phyloP scores from a whole-genome alignment of 1,140 invertebrate genomes.

The Lucilia sericata region DNA sequence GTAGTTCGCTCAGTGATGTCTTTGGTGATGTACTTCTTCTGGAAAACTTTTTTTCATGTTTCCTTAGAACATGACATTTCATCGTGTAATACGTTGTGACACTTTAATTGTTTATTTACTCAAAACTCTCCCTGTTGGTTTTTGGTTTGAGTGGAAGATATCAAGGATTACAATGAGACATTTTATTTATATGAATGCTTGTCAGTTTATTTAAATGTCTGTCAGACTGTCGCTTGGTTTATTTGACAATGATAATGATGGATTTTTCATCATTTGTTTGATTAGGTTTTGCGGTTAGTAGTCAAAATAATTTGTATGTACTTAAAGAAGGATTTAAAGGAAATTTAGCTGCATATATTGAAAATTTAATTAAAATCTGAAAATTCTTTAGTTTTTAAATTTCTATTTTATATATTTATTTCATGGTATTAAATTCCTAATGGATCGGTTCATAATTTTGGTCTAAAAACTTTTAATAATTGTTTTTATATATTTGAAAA shows the following conservation, averaged over 20 bases:
- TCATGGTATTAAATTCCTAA: no score
- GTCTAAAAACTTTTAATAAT: no score
- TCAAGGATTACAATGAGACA: neutral
- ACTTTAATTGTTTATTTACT: constrained; percentile 67
- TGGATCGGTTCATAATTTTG: no score
- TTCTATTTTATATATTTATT: no score
- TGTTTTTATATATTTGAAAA: no score
- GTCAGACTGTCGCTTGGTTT: neutral
- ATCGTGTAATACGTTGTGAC: constrained; percentile 64
- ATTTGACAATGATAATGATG: neutral
- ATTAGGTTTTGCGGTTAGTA: constrained; percentile 29
- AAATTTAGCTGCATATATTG: no score
- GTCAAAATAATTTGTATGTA: neutral
- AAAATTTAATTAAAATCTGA: no score
- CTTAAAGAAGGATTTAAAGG: neutral
- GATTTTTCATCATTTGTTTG: constrained; percentile 14
- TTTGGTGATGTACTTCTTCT: neutral
- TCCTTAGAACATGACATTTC: neutral
- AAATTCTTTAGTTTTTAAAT: no score
- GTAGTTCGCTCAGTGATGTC: neutral
- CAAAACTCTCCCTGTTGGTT: constrained; percentile 43
- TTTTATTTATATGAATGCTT: neutral
- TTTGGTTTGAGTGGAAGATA: neutral
- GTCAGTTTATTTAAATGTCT: neutral
- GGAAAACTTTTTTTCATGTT: neutral